Conservation (phyloP, 2,888 invertebrate species). For the Notodonta ziczac region DNA sequence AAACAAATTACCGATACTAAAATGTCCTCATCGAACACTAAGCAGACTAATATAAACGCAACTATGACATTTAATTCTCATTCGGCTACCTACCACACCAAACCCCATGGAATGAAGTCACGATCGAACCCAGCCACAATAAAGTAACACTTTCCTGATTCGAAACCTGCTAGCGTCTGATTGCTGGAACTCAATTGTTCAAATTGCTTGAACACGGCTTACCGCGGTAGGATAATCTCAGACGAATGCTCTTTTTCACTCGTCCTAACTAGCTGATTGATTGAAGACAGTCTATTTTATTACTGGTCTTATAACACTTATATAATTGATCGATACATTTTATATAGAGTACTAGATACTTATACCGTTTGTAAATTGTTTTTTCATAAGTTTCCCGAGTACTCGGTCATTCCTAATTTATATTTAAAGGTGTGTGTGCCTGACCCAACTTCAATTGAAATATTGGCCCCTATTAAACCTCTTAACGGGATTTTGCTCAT, state of each 20-base stretch:
- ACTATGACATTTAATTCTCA: slow-evolving; percentile 1
- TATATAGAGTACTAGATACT: too few relatives aligned
- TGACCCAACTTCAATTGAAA: too few relatives aligned
- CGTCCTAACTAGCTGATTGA: slow-evolving; percentile 21
- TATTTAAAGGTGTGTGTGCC: too few relatives aligned
- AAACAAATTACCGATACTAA: too few relatives aligned
- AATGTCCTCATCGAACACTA: not conserved
- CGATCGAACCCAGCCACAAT: slow-evolving; percentile 46
- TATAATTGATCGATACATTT: too few relatives aligned
- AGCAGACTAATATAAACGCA: not conserved
- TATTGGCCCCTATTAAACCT: too few relatives aligned
- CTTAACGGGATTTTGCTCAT: too few relatives aligned
- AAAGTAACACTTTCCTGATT: slow-evolving; percentile 48
- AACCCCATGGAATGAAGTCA: slow-evolving; percentile 36
- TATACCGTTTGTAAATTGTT: too few relatives aligned
- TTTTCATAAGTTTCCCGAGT: too few relatives aligned
- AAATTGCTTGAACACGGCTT: slow-evolving; percentile 35
- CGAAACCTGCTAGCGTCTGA: slow-evolving; percentile 49
- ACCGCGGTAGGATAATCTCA: slow-evolving; percentile 34
- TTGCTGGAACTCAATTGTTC: slow-evolving; percentile 45
- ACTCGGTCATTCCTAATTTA: too few relatives aligned
- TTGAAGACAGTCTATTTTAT: not conserved
- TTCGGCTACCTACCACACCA: not conserved
- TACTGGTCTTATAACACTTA: not conserved
- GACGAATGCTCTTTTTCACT: slow-evolving; percentile 28